A percentile compares a stretch with the other conserved stretches of the same genome.
These are phyloP conservation scores for Drosophila biarmipes DNA, from an alignment of 1,140 invertebrate species.

Conservation along the genomic window DNA sequence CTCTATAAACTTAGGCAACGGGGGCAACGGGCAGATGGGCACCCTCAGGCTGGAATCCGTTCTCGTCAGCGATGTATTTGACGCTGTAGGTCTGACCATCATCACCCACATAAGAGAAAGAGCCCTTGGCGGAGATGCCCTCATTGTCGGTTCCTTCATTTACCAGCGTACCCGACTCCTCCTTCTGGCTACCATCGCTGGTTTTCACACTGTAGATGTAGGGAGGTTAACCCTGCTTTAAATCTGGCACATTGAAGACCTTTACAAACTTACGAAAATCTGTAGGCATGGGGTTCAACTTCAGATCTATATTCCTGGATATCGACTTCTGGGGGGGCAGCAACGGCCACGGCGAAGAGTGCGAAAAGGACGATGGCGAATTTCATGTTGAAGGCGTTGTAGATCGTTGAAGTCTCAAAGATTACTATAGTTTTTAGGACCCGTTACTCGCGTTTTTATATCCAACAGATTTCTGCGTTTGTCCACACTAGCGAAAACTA, in stretches of 20 bases:
- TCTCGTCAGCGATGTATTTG: slow-evolving; percentile 80
- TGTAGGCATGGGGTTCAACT: slow-evolving; percentile 62
- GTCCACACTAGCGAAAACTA: background rate
- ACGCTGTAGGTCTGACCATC: slow-evolving; percentile 54
- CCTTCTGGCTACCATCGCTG: slow-evolving; percentile 87
- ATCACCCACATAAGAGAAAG: slow-evolving; percentile 36
- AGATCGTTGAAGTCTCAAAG: slow-evolving; percentile 45
- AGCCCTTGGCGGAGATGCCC: slow-evolving; percentile 42
- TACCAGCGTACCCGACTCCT: slow-evolving; percentile 38
- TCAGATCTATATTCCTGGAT: slow-evolving; percentile 53
- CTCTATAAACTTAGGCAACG: slow-evolving; percentile 31
- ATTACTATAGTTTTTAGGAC: slow-evolving; percentile 24
- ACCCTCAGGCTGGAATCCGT: slow-evolving; percentile 89
- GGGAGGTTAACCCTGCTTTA: background rate
- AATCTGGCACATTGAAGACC: background rate
- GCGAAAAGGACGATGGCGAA: slow-evolving; percentile 58
- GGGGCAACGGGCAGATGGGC: slow-evolving; percentile 86
- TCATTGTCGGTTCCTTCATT: slow-evolving; percentile 35
- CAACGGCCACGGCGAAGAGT: slow-evolving; percentile 42
- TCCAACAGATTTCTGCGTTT: background rate
- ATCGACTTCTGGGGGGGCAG: background rate
- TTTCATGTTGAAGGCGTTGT: slow-evolving; percentile 63
- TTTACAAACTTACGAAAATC: background rate
- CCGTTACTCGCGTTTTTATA: slow-evolving; percentile 17
- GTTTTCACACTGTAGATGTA: slow-evolving; percentile 85